A percentile compares a stretch with the other conserved stretches of the same genome.
phyloP scores from a whole-genome alignment of 2,888 invertebrate species.

The Drepanosiphum platanoidis region DNA sequence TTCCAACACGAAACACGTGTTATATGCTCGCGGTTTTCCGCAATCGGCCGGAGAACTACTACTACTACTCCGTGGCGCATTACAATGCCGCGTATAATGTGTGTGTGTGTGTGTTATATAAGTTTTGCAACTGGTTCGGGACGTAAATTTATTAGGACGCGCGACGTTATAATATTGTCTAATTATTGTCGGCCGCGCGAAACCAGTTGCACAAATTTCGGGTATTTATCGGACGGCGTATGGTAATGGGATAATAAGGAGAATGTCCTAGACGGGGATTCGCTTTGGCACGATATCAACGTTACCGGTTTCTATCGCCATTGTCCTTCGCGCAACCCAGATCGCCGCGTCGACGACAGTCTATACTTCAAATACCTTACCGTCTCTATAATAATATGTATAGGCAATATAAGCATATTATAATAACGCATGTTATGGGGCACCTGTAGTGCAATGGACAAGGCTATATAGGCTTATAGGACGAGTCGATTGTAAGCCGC shows the following conservation, averaged over 20 bases:
- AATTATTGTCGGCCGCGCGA: constrained; percentile 32
- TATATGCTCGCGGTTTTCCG: not conserved
- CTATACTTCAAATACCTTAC: not conserved
- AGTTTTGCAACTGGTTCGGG: not conserved
- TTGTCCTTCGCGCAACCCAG: constrained; percentile 30
- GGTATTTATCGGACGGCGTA: constrained; percentile 1
- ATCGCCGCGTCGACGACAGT: not conserved
- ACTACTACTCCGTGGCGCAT: too few species aligned
- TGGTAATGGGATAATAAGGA: not conserved
- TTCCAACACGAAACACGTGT: not conserved
- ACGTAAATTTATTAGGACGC: constrained; percentile 22
- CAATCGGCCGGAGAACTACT: not conserved
- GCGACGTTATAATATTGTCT: constrained; percentile 4
- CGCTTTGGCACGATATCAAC: constrained; percentile 39
- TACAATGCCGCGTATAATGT: not conserved
- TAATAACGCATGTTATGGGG: too few species aligned
- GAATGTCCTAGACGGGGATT: constrained; percentile 2
- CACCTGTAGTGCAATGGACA: not conserved
- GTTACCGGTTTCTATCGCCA: constrained; percentile 38
- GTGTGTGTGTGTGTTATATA: not conserved
- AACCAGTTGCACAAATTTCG: constrained; percentile 31
- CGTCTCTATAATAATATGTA: not conserved
- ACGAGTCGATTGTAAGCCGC: not conserved
- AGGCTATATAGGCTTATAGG: not conserved
- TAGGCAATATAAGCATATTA: not conserved